phyloP scores from a whole-genome alignment of 2,113 vertebrate species.

The Elgaria multicarinata region DNA sequence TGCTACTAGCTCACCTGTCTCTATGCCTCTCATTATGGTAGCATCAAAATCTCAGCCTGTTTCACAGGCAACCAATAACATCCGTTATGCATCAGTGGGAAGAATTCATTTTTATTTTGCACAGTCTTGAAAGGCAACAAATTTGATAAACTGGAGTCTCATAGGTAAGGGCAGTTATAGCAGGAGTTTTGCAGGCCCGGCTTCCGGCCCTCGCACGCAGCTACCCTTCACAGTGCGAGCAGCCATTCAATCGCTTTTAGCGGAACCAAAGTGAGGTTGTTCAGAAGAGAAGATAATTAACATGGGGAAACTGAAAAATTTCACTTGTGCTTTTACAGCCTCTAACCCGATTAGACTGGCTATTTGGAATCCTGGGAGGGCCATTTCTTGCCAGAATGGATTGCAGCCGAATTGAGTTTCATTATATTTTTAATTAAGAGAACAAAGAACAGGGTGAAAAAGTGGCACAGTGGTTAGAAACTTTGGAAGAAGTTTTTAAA shows the following conservation, averaged over 20 bases:
- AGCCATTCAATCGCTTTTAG: background rate
- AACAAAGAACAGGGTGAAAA: slow-evolving; percentile 8
- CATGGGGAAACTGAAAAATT: slow-evolving; percentile 48
- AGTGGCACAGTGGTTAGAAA: slow-evolving; percentile 22
- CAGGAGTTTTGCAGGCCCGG: background rate
- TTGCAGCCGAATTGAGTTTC: slow-evolving; percentile 68
- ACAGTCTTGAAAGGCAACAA: background rate
- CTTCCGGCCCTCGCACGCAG: background rate
- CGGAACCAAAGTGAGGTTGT: fast-evolving
- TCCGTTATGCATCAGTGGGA: background rate
- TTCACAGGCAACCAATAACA: background rate
- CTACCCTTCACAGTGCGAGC: slow-evolving; percentile 1
- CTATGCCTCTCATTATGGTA: background rate
- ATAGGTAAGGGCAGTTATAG: background rate
- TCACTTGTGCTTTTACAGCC: slow-evolving; percentile 53
- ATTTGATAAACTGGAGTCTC: background rate
- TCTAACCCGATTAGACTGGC: slow-evolving; percentile 70
- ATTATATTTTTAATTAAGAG: slow-evolving; percentile 73
- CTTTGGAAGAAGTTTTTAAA: slow-evolving; percentile 36
- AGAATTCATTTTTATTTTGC: background rate
- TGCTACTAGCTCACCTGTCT: slow-evolving; percentile 51
- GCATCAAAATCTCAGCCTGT: background rate
- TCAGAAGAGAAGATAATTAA: slow-evolving; percentile 60
- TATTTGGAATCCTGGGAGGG: slow-evolving; percentile 61
- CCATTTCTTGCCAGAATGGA: slow-evolving; percentile 65